Percentiles rank a stretch among this genome's conserved stretches.
Evolutionary conservation across 1,140 invertebrate genomes (phyloP).

Genomic region (Drosophila orosa): DNA sequence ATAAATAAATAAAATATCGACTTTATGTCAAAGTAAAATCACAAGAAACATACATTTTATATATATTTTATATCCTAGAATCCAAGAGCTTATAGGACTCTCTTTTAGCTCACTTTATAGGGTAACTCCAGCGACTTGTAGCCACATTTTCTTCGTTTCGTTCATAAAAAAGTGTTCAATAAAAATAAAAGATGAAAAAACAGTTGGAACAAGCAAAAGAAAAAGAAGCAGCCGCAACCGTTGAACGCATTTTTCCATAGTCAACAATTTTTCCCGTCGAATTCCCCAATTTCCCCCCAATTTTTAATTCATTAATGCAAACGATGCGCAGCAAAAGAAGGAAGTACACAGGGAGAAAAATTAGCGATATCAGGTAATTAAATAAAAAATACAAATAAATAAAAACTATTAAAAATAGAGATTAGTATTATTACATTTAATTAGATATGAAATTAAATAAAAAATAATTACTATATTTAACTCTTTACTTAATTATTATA

Average conservation of each 20-base stretch:
- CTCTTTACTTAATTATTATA: background rate
- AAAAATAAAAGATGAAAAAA: slow-evolving; percentile 17
- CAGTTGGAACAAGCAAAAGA: slow-evolving; percentile 13
- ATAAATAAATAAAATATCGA: background rate
- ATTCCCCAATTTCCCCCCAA: slow-evolving; percentile 36
- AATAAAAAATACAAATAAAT: background rate
- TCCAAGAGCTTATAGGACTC: too few species aligned
- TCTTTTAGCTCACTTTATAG: background rate
- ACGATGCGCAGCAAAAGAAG: slow-evolving; percentile 18
- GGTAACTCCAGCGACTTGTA: slow-evolving; percentile 44
- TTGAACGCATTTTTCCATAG: slow-evolving; percentile 57
- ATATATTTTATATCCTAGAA: too few species aligned
- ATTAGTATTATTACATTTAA: too few species aligned
- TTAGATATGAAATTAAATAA: background rate
- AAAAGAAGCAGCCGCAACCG: slow-evolving; percentile 34
- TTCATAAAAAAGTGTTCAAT: slow-evolving; percentile 56
- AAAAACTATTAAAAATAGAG: too few species aligned
- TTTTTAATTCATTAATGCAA: slow-evolving; percentile 65
- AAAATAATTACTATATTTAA: background rate
- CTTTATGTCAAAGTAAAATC: background rate
- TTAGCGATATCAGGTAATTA: too few species aligned
- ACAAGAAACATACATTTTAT: too few species aligned
- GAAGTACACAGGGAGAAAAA: slow-evolving; percentile 8
- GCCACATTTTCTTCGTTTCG: slow-evolving; percentile 58
- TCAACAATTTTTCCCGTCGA: slow-evolving; percentile 14